Evolutionary conservation across 2,888 invertebrate species (phyloP), one percentile per base, ranked within the genome.

Genomic region (Caradrina clavipalpis): DNA sequence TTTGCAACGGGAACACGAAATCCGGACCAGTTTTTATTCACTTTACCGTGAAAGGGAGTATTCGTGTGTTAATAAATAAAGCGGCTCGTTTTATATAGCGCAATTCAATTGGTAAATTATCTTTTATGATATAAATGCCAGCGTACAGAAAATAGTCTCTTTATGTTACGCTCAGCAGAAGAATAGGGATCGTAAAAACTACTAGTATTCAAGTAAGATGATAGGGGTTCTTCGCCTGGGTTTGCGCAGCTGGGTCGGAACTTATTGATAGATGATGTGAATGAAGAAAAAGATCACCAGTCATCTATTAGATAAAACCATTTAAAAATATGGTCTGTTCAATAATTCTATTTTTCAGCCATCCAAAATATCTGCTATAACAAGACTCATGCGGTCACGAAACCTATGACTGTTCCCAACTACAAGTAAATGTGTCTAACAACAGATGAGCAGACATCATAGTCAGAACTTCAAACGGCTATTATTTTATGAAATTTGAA

Each of bases 11-110:
- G 15, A 11, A 13, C 63, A 19, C 17, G 1, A 26, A 45, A 45
- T 71, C 19, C 22, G 35, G 4, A 19, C 11, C 17, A n/a, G 21
- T 19, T 21, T 13, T 26, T 19, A 19, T 63, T 51, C 50, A 21
- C 6, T 15, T 6, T 1, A 39, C 35, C 11, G 19, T 26, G 26
- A 63, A 64, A 47, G 13, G 15, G 19, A n/a, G 2, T n/a, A 22
- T 55, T 69, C n/a, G 49, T 13, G 15, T 35, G 13, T 47, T 21
- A n/a, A 21, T 26, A 42, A 31, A 69, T 55, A 45, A 69, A 69
- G 55, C 55, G 8, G 55, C 11, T 22, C 50, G 13, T 42, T 31
- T 49, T 49, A 50, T 45, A 5, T 45, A 45, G 17, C 5, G 8
- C 7, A 53, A 45, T 19, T 13, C 7, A 50, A 21, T 22, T 1